A percentile compares a stretch with the other conserved stretches of the same genome.
These are phyloP conservation scores for Sinodicranocentrus sp. DNA, from an alignment of 2,888 invertebrate species.

Conservation along the genomic window DNA sequence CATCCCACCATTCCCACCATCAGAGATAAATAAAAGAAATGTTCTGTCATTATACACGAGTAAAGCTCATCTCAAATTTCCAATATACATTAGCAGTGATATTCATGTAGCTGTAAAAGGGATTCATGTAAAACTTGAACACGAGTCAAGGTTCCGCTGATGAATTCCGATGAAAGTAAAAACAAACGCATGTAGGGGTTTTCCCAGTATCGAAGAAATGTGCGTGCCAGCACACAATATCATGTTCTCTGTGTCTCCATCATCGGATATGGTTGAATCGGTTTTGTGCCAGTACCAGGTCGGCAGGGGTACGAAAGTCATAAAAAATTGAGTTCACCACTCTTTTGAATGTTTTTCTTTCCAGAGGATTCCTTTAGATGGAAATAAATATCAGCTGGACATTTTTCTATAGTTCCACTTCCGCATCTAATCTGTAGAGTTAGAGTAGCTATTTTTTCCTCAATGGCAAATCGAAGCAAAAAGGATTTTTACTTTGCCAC, in stretches of 20 bases:
- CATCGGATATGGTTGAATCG: slow-evolving; percentile 1
- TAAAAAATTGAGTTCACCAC: slow-evolving; percentile 20
- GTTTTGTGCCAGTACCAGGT: slow-evolving; percentile 27
- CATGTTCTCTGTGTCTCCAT: slow-evolving; percentile 4
- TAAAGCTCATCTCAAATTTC: too few species aligned
- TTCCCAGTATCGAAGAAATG: background rate
- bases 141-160: too few species aligned
- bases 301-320: slow-evolving; percentile 50
- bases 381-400: slow-evolving; percentile 35
- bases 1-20: too few species aligned
- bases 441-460: too few species aligned
- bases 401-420: background rate
- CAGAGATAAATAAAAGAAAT: too few species aligned
- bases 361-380: slow-evolving; percentile 19
- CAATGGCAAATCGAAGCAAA: background rate
- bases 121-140: too few species aligned
- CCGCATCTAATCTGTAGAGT: background rate
- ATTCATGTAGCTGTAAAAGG: too few species aligned
- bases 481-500: background rate
- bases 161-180: too few species aligned
- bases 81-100: too few species aligned
- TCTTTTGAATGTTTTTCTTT: slow-evolving; percentile 10
- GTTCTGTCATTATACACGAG: too few species aligned
- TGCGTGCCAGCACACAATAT: slow-evolving; percentile 51
- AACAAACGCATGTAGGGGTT: slow-evolving; percentile 13